phyloP scores from a whole-genome alignment of 2,888 invertebrate species.

The Caenorhabditis wallacei region DNA sequence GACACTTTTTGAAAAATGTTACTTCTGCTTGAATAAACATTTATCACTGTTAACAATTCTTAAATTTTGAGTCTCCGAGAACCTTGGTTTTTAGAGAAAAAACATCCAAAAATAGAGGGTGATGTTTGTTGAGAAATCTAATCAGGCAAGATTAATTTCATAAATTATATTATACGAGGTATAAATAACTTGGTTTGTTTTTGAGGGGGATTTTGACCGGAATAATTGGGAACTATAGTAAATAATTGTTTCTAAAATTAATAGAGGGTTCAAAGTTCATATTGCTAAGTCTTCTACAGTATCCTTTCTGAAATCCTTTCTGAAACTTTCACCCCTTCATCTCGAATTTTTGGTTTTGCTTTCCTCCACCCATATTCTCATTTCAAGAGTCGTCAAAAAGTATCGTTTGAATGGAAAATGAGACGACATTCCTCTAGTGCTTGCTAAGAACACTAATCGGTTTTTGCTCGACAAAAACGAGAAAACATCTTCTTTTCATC shows the following conservation, averaged over 20 bases:
- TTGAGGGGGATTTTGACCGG: too few species aligned
- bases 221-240: too few species aligned
- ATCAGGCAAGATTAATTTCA: too few species aligned
- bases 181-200: too few species aligned
- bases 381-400: slow-evolving; percentile 40
- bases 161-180: too few species aligned
- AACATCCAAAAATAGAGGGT: not conserved
- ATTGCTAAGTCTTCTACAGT: too few species aligned
- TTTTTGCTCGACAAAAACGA: slow-evolving; percentile 14
- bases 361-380: slow-evolving; percentile 5
- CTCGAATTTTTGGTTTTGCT: not conserved
- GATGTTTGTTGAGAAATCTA: too few species aligned
- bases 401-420: slow-evolving; percentile 43
- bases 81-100: not conserved
- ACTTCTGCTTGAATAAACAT: slow-evolving; percentile 55
- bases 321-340: not conserved
- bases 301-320: not conserved
- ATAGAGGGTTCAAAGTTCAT: too few species aligned
- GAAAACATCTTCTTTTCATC: slow-evolving; percentile 36
- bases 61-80: not conserved
- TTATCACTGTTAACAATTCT: slow-evolving; percentile 17
- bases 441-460: slow-evolving; percentile 57
- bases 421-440: slow-evolving; percentile 36
- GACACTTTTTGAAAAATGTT: slow-evolving; percentile 24
- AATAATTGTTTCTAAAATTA: too few species aligned